These are phyloP conservation scores for Eilema caniola DNA, from an alignment of 2,888 invertebrate genomes.

Conservation along the genomic window DNA sequence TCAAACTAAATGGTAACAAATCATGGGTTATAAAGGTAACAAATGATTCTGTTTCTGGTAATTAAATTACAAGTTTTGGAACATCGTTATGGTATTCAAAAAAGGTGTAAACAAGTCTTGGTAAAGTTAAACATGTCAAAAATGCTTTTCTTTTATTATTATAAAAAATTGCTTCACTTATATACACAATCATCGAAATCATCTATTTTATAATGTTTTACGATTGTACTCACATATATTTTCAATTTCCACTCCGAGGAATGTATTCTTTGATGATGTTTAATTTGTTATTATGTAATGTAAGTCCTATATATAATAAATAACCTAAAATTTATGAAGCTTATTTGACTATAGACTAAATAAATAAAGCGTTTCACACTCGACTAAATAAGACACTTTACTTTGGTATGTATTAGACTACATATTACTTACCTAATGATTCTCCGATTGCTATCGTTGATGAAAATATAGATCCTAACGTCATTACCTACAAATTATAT, in stretches of 20 bases:
- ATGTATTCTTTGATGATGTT: slow-evolving; percentile 2
- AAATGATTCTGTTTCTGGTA: slow-evolving; percentile 36
- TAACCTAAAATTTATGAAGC: slow-evolving; percentile 48
- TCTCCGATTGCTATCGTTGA: slow-evolving; percentile 39
- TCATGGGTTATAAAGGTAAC: slow-evolving; percentile 45
- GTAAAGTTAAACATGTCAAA: slow-evolving; percentile 6
- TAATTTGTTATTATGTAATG: slow-evolving; percentile 1
- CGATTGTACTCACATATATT: neutral
- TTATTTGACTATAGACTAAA: slow-evolving; percentile 58
- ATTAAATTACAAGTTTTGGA: slow-evolving; percentile 10
- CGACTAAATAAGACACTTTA: slow-evolving; percentile 82
- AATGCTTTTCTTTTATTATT: neutral
- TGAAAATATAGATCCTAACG: slow-evolving; percentile 33
- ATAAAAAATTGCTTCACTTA: slow-evolving; percentile 9
- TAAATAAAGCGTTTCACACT: slow-evolving; percentile 86
- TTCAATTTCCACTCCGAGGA: slow-evolving; percentile 9
- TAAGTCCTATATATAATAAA: slow-evolving; percentile 30
- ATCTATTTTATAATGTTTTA: slow-evolving; percentile 10
- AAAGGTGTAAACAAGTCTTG: slow-evolving; percentile 6
- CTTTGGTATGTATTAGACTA: slow-evolving; percentile 84
- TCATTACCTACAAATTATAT: slow-evolving; percentile 34
- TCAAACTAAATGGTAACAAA: slow-evolving; percentile 43
- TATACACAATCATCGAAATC: slow-evolving; percentile 7
- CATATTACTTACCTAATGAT: slow-evolving; percentile 46
- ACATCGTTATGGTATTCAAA: neutral